Conservation (phyloP, 2,797 vertebrate genomes). For the Pyrocephalus nanus region DNA sequence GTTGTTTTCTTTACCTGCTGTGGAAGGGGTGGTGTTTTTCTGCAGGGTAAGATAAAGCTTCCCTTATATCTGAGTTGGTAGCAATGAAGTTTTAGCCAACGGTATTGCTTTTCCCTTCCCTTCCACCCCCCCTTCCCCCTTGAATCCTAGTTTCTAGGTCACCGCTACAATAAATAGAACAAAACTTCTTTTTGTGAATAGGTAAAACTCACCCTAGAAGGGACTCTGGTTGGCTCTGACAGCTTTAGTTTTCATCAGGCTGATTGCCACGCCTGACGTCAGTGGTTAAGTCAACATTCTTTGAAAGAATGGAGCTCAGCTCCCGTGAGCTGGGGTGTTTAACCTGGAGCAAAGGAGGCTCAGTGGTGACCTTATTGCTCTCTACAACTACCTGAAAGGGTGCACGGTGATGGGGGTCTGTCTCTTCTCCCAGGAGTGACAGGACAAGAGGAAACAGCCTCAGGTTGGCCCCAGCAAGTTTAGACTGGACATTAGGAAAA, state of each 20-base stretch:
- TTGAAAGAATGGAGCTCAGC: background rate
- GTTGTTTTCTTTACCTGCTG: background rate
- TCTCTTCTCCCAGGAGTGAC: background rate
- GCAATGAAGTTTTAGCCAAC: background rate
- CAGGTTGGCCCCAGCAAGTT: background rate
- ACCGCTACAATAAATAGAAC: background rate
- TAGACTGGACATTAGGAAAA: background rate
- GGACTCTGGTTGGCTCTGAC: background rate
- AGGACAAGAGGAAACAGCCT: background rate
- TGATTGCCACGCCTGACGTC: background rate
- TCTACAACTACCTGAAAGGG: background rate
- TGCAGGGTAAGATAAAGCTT: background rate
- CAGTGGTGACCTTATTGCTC: background rate
- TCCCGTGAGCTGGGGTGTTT: background rate
- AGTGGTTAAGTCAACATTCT: background rate
- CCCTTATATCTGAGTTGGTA: background rate
- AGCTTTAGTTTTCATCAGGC: background rate
- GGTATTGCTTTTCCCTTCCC: background rate
- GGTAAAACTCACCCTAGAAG: background rate
- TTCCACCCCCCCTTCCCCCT: fast-evolving
- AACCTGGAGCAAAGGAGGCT: background rate
- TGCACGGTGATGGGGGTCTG: fast-evolving
- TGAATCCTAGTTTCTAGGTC: background rate
- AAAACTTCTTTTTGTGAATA: background rate
- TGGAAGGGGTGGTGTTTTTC: background rate